phyloP scores from a whole-genome alignment of 23 tunicate genomes.

The Ascidia mentula region DNA sequence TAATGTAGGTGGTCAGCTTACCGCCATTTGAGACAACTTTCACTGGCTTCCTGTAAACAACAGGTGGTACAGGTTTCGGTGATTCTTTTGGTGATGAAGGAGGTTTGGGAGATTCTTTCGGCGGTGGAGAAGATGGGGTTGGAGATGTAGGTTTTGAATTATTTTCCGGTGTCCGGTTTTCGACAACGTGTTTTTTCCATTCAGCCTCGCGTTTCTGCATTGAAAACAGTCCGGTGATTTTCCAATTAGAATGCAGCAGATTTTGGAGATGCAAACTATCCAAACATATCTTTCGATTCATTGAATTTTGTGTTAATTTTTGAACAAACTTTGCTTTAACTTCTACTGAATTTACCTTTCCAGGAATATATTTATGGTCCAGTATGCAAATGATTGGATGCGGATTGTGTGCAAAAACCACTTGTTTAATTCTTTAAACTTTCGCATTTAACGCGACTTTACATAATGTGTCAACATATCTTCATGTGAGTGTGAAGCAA shows the following conservation, averaged over 20 bases:
- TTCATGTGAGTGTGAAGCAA: neutral
- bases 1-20: neutral
- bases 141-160: neutral
- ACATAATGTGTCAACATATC: neutral
- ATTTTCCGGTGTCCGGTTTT: neutral
- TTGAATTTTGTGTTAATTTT: no score
- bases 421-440: no score
- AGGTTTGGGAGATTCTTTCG: no score
- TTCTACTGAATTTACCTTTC: no score
- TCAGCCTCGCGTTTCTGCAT: conserved; percentile 70
- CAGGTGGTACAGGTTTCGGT: neutral
- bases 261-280: no score
- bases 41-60: neutral
- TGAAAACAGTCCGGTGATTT: neutral
- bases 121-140: neutral
- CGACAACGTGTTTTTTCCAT: conserved; percentile 32
- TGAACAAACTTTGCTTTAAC: no score
- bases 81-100: no score
- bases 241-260: neutral
- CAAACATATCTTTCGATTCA: no score
- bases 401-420: no score
- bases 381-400: no score
- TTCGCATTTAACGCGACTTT: no score
- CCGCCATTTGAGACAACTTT: neutral
- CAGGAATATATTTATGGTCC: no score